Conservation (phyloP, 2,113 vertebrate species). For the Ailuropoda melanoleuca region DNA sequence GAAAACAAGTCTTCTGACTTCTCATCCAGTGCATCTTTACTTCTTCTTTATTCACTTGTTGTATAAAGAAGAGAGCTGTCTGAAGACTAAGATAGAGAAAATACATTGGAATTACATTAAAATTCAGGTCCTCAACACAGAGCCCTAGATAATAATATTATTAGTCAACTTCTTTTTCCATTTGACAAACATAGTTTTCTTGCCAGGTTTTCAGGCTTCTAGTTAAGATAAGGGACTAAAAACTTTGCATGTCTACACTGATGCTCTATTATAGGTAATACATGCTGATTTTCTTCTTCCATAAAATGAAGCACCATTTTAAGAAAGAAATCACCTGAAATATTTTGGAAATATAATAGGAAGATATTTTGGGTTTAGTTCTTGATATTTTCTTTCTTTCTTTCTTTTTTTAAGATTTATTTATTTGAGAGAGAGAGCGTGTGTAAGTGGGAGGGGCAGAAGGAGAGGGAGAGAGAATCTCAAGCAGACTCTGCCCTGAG, state of each 20-base stretch:
- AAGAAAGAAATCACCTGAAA: slow-evolving; percentile 31
- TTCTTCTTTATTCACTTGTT: not conserved
- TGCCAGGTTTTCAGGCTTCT: slow-evolving; percentile 40
- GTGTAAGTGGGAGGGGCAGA: not conserved
- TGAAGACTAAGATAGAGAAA: not conserved
- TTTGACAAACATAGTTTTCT: slow-evolving; percentile 54
- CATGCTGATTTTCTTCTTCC: slow-evolving; percentile 15
- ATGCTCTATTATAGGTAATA: slow-evolving; percentile 40
- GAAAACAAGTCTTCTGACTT: not conserved
- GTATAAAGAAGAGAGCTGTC: not conserved
- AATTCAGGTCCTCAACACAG: slow-evolving; percentile 37
- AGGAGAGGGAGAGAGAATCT: not conserved
- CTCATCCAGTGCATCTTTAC: not conserved
- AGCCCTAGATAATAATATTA: slow-evolving; percentile 38
- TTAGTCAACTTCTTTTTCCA: slow-evolving; percentile 54
- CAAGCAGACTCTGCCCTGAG: not conserved
- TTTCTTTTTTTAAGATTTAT: not conserved
- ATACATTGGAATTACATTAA: slow-evolving; percentile 42
- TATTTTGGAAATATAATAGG: slow-evolving; percentile 32
- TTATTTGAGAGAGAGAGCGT: no score
- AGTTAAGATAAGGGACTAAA: slow-evolving; percentile 48
- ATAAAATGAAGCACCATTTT: slow-evolving; percentile 34
- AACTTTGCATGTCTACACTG: slow-evolving; percentile 12
- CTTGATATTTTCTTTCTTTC: not conserved
- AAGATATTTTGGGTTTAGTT: slow-evolving; percentile 19